Base-by-base conservation (phyloP, 2,113 vertebrate genomes). In the Atrichornis clamosus region DNA sequence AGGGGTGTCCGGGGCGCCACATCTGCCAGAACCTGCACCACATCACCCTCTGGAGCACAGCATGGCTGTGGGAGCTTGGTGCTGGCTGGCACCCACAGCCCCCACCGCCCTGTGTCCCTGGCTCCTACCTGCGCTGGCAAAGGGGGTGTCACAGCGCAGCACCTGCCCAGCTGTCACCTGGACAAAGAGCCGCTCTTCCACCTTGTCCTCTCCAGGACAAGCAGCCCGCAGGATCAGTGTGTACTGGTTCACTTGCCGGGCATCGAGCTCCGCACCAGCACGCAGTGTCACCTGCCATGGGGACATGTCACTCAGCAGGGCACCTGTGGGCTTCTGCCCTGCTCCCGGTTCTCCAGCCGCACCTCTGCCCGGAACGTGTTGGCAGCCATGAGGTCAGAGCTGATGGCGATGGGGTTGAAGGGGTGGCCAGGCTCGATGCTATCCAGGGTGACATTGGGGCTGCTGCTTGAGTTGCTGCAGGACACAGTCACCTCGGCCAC, bases 201-300 rank as follows among this genome's bases (percentile, higher is more conserved):
- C 64, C 44, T 80, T 53, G 0, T 27, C 10, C 11, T 83, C 95
- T 0, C 27, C 53, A 0, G 64, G 87, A 76, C 98, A 98, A 4
- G 76, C 32, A 2, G 96, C 96, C 22, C 19, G 30, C 55, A 98
- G 83, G 41, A 67, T 84, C 85, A 98, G 86, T 2, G 47, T 26
- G 32, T 98, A 98, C 82, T 92, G 96, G 76, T 97, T 98, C 76
- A 97, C 87, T 10, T 2, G 32, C 19, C 2, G 89, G 58, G 97
- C 97, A 64, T 98, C 65, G 6, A 98, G 95, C 78, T 94, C 78
- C 0, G 76, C 97, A 1, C 89, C 69, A 2, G 97, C 97, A 84
- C 81, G 96, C 83, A 98, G 94, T 2, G 91, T 98, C 87, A 98
- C 87, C 98, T 98, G 86, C 27, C 41, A 9, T 5, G 3, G 59